Conservation (phyloP, 2,797 vertebrate species). For the Sebastiscus albofasciatus region DNA sequence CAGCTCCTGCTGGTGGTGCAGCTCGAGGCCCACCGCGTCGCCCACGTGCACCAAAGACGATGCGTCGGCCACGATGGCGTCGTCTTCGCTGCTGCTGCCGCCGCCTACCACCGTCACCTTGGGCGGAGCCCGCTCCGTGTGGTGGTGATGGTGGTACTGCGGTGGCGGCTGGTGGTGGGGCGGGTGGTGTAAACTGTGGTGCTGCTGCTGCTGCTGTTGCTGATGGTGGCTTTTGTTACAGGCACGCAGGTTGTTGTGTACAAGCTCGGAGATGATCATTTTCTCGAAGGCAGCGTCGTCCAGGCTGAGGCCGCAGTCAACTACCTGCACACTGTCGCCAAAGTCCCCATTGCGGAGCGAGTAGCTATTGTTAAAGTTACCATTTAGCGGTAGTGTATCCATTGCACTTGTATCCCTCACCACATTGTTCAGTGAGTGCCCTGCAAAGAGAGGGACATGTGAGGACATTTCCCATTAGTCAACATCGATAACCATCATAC, state of each 20-base stretch:
- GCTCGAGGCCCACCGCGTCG: conserved; percentile 85
- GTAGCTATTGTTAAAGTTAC: conserved; percentile 99
- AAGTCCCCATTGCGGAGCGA: conserved; percentile 97
- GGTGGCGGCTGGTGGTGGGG: conserved; percentile 83
- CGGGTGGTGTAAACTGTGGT: conserved; percentile 85
- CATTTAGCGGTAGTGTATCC: conserved; percentile 99
- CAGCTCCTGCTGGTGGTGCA: conserved; percentile 90
- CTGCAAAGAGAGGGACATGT: conserved; percentile 86
- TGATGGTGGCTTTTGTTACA: conserved; percentile 90
- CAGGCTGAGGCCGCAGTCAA: conserved; percentile 98
- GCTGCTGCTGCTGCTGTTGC: conserved; percentile 43
- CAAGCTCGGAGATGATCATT: conserved; percentile 99
- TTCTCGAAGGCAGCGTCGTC: conserved; percentile 98
- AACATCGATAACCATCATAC: conserved; percentile 16
- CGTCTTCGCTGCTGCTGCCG: conserved; percentile 91
- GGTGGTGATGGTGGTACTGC: conserved; percentile 90
- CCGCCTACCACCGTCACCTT: conserved; percentile 88
- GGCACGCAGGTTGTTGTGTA: conserved; percentile 98
- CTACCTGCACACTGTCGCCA: conserved; percentile 92
- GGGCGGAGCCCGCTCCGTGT: conserved; percentile 89
- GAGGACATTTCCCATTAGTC: conserved; percentile 69
- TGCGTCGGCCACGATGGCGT: conserved; percentile 90
- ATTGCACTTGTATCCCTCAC: conserved; percentile 99
- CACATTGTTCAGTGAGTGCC: conserved; percentile 99
- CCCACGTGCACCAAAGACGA: conserved; percentile 93